Evolutionary conservation across 2,113 vertebrate species (phyloP), one percentile per base, ranked within the genome.

Genomic region (Pachypanchax playfairii): DNA sequence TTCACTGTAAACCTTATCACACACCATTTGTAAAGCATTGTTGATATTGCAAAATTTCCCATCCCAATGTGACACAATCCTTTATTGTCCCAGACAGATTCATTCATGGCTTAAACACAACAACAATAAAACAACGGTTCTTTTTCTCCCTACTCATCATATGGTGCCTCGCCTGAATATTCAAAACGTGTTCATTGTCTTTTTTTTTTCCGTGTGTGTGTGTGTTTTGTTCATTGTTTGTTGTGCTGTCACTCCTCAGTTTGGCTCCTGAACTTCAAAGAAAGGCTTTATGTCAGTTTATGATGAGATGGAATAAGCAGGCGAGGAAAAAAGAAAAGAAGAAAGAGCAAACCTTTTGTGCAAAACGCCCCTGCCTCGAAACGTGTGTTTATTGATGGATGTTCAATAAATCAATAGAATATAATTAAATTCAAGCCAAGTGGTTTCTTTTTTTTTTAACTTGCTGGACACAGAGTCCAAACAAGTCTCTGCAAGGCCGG

Each of bases 141-240:
- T 73, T 65, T 74, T n/a, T 6, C 10, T 43, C 42, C 31, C 53
- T 55, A 65, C 72, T 74, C 80, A 63, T 85, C 80, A 79, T 68
- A 50, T 60, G 53, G 76, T 54, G 70, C 77, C 73, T 86, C 64
- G 44, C 84, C 84, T 88, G 86, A 90, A 91, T 88, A 90, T 89
- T 89, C 86, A 84, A 87, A 85, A 66, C 77, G 68, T 57, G 76
- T 70, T 87, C 82, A 82, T 91, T 88, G 83, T 87, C 84, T 88
- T 85, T 84, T 54, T 61, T n/a, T 15, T 9, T 17, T 15, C 6
- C 14, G 20, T 31, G 29, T 41, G 18, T 15, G 38, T 22, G 59
- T 47, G 72, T 73, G 74, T 87, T 91, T 89, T 90, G 86, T 90
- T 90, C 84, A 86, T 90, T 90, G 89, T 92, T 88, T 90, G 84